A percentile compares a stretch with the other conserved stretches of the same genome.
phyloP scores from a whole-genome alignment of 1,140 invertebrate genomes.

The Rhagoletis pomonella region DNA sequence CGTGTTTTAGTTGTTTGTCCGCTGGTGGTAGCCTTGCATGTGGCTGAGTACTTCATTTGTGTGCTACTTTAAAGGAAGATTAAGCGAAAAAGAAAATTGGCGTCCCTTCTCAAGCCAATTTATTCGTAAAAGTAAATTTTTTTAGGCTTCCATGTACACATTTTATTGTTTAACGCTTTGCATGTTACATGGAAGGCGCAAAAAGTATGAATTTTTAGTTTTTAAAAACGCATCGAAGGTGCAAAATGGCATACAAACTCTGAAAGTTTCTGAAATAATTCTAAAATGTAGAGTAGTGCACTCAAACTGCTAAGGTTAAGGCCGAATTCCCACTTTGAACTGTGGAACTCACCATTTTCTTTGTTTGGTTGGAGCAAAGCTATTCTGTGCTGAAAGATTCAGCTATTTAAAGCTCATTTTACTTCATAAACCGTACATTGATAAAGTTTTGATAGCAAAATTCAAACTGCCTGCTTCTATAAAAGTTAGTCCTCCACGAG shows the following conservation, averaged over 20 bases:
- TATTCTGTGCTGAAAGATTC: not conserved
- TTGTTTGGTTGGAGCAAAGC: too few relatives aligned
- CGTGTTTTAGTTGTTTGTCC: not conserved
- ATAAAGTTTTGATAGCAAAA: too few relatives aligned
- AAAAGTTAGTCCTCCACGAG: too few relatives aligned
- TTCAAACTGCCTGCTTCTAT: too few relatives aligned
- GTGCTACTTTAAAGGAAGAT: not conserved
- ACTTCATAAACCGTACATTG: too few relatives aligned
- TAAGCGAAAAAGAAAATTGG: constrained; percentile 18
- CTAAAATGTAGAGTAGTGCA: too few relatives aligned
- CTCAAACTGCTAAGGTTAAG: too few relatives aligned
- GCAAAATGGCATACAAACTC: too few relatives aligned
- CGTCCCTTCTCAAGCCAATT: constrained; percentile 1
- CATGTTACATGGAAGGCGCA: not conserved
- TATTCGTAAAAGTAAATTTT: not conserved
- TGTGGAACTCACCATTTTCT: too few relatives aligned
- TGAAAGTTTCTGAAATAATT: too few relatives aligned
- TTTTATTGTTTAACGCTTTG: not conserved
- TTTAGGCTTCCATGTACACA: not conserved
- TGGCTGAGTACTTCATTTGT: not conserved
- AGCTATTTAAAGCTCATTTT: too few relatives aligned
- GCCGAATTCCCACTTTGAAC: too few relatives aligned
- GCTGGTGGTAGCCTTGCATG: not conserved
- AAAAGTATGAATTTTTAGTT: not conserved
- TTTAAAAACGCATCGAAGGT: not conserved